A percentile compares a stretch with the other conserved stretches of the same genome.
phyloP scores from a whole-genome alignment of 1,140 invertebrate species.

The Bicyclus anynana region DNA sequence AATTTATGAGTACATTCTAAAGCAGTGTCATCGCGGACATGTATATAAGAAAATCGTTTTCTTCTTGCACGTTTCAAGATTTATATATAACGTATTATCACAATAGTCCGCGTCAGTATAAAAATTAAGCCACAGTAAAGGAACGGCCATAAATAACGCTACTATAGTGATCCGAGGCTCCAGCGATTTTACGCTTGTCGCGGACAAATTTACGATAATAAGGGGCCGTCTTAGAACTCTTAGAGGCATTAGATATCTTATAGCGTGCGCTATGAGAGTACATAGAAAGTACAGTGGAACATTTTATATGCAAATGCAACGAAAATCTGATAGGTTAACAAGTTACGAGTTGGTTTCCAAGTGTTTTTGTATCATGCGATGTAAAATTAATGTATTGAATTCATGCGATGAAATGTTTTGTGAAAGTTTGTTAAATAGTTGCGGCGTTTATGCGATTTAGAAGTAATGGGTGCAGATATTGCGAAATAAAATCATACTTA shows the following conservation, averaged over 20 bases:
- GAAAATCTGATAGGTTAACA: conserved; percentile 8
- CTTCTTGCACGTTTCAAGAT: too few species aligned
- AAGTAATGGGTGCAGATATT: too few species aligned
- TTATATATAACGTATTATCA: background rate
- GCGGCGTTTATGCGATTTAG: too few species aligned
- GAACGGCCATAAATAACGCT: background rate
- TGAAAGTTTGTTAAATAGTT: conserved; percentile 4
- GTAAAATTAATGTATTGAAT: conserved; percentile 2
- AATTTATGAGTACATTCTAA: too few species aligned
- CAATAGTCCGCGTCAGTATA: background rate
- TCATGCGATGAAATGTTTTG: conserved; percentile 5
- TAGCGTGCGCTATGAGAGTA: conserved; percentile 3
- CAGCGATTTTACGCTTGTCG: background rate
- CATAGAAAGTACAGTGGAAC: background rate
- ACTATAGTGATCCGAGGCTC: background rate
- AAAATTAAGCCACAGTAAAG: background rate
- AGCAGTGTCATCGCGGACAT: too few species aligned
- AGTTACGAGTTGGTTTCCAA: background rate
- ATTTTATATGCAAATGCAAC: conserved; percentile 7
- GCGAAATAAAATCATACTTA: background rate
- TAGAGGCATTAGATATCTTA: conserved; percentile 1
- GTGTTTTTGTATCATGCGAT: conserved; percentile 8
- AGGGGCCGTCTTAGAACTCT: background rate
- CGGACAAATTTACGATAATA: conserved; percentile 3
- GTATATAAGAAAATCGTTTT: too few species aligned